phyloP scores from a whole-genome alignment of 2,797 vertebrate genomes.

The Chaetodon trifasciatus region DNA sequence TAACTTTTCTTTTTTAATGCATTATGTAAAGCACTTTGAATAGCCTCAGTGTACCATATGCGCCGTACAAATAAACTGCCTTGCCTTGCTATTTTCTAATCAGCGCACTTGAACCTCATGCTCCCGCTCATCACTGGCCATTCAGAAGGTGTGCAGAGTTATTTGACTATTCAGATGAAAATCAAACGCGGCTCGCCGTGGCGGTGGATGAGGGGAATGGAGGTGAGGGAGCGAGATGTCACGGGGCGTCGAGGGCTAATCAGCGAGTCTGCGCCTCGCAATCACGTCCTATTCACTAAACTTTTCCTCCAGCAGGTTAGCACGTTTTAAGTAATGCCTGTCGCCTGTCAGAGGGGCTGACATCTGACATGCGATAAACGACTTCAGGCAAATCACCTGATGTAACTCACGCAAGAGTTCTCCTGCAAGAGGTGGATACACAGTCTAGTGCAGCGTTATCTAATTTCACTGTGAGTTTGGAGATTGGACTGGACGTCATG shows the following conservation, averaged over 20 bases:
- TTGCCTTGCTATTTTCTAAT: constrained; percentile 62
- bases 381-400: constrained; percentile 26
- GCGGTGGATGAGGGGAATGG: constrained; percentile 20
- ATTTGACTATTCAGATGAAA: constrained; percentile 68
- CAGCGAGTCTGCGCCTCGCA: constrained; percentile 72
- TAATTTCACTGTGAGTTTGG: not conserved
- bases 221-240: constrained; percentile 63
- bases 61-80: constrained; percentile 11
- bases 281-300: constrained; percentile 82
- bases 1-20: not conserved
- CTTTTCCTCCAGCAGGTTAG: constrained; percentile 42
- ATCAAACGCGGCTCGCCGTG: constrained; percentile 43
- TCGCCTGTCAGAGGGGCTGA: constrained; percentile 53
- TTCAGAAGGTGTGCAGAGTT: constrained; percentile 56
- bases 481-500: not conserved
- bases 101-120: constrained; percentile 58
- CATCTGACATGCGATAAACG: constrained; percentile 58
- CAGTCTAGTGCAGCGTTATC: not conserved
- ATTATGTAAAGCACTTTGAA: not conserved
- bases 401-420: constrained; percentile 11
- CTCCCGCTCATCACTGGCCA: constrained; percentile 74
- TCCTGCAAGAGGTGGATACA: not conserved
- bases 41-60: not conserved
- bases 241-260: constrained; percentile 72
- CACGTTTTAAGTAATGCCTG: constrained; percentile 52